These are phyloP conservation scores for Belgica antarctica DNA, from an alignment of 2,888 invertebrate genomes.

Conservation along the genomic window DNA sequence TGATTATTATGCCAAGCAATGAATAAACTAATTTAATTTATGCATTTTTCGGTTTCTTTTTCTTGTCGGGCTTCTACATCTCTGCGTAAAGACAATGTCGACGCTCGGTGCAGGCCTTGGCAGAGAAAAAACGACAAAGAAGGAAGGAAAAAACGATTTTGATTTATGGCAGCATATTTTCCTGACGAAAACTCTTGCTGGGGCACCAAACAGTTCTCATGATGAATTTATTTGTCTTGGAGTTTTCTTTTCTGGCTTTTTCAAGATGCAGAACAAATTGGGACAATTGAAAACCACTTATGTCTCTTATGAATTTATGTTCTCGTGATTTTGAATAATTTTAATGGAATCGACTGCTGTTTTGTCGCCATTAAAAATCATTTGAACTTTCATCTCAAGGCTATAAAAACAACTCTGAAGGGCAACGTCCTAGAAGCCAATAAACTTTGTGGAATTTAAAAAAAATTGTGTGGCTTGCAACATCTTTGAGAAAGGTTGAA, in stretches of 20 bases:
- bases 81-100: no score
- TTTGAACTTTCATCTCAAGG: neutral
- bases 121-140: no score
- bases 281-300: constrained; percentile 42
- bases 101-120: neutral
- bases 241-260: constrained; percentile 16
- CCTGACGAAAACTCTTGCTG: constrained; percentile 16
- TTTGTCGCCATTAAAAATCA: neutral
- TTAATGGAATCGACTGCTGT: neutral
- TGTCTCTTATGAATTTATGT: constrained; percentile 8
- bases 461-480: neutral
- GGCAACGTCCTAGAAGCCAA: neutral
- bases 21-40: neutral
- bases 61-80: neutral
- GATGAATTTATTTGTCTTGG: constrained; percentile 31
- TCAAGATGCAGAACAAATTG: constrained; percentile 28
- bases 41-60: neutral
- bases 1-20: no score
- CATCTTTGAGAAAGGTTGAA: neutral
- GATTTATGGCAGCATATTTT: constrained; percentile 24
- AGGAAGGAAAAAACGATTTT: neutral
- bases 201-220: constrained; percentile 6
- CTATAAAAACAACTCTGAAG: constrained; percentile 2
- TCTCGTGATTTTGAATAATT: constrained; percentile 27
- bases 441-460: neutral